Evolutionary conservation across 2,113 vertebrate species (phyloP).

Genomic region (Chionodraco myersi): DNA sequence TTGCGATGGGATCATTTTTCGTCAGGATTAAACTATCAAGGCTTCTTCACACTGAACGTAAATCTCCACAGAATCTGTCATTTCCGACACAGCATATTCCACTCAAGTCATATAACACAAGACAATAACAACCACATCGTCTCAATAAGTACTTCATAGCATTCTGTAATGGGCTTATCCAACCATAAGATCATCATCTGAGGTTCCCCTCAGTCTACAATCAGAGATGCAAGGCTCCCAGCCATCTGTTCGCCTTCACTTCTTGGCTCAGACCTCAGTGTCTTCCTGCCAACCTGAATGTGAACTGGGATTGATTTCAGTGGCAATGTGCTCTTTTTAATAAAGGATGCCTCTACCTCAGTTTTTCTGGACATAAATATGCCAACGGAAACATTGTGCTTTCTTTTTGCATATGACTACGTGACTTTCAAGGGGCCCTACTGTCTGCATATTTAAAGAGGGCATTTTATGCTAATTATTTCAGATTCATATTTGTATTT

Average conservation of each 20-base stretch:
- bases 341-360: slow-evolving; percentile 33
- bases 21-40: neutral
- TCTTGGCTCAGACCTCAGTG: slow-evolving; percentile 61
- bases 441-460: too few species aligned
- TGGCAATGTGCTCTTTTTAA: slow-evolving; percentile 37
- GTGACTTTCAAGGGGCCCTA: neutral
- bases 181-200: slow-evolving; percentile 64
- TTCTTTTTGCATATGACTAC: neutral
- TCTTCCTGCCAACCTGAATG: slow-evolving; percentile 62
- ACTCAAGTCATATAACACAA: slow-evolving; percentile 24
- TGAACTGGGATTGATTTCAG: slow-evolving; percentile 58
- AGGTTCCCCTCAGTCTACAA: slow-evolving; percentile 57
- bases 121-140: slow-evolving; percentile 51
- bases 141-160: slow-evolving; percentile 43
- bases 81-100: neutral
- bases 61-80: neutral
- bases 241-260: slow-evolving; percentile 72
- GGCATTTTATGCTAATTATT: too few species aligned
- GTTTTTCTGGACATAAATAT: slow-evolving; percentile 30
- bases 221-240: slow-evolving; percentile 52
- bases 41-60: neutral
- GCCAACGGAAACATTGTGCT: slow-evolving; percentile 18
- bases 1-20: neutral
- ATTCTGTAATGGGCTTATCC: slow-evolving; percentile 54
- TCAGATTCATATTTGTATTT: too few species aligned